Base-by-base conservation (phyloP, 2,113 vertebrate species). In the Abramis brama region DNA sequence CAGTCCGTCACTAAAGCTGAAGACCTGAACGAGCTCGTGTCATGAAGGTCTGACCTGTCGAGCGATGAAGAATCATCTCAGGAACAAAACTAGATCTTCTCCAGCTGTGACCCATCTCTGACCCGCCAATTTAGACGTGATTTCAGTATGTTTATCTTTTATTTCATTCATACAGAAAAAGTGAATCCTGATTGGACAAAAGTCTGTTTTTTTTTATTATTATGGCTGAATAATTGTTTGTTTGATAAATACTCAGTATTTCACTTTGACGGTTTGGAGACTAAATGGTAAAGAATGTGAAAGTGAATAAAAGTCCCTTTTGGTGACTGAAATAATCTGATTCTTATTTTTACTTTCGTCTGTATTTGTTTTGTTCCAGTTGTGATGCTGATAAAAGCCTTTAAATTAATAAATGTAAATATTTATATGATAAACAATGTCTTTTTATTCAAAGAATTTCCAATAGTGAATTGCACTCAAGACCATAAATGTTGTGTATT, bases 1-100 rank as follows among this genome's bases (percentile, higher is more conserved):
- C 88, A 90, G 62, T 92, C 81, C 90, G 91, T 0, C 89, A 5
- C 3, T n/a, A 94, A 15, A 30, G 59, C 8, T 27, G 79, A 80
- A 12, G 79, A 25, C 1, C 39, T 64, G 55, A 45, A n/a, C 10
- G 1, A 73, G 17, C 43, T 25, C 12, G 7, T n/a, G 25, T 19
- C 2, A 15, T 47, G 10, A 6, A 45, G 21, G n/a, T 66, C 60
- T 15, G 36, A 39, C 36, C 36, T 6, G 36, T 11, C 23, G 6
- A n/a, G 43, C 19, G 19, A 45, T 45, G 9, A 5, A 45, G 21
- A 47, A 25, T 2, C 19, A 73, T 27, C 62, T 64, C 25, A 64
- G 27, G 27, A 30, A 68, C 64, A 9, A 19, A 30, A 17, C 13
- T 1, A 17, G 27, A 66, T 33, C 64, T 17, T 68, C 64, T 23